These are phyloP conservation scores for Hycleus cichorii DNA, from an alignment of 1,140 invertebrate species.

Conservation along the genomic window DNA sequence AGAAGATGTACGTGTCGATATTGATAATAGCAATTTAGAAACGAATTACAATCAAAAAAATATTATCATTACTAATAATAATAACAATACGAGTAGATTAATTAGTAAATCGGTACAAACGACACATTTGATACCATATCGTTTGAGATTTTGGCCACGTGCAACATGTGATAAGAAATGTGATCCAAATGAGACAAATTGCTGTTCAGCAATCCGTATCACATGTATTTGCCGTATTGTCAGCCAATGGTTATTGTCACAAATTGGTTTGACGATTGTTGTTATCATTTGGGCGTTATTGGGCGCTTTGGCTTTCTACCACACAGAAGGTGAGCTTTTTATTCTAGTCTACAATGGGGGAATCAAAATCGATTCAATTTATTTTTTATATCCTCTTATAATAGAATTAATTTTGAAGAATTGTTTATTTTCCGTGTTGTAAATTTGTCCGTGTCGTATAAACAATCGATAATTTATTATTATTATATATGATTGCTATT, in stretches of 20 bases:
- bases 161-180: conserved; percentile 34
- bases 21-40: conserved; percentile 37
- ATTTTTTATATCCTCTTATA: too few species aligned
- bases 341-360: too few species aligned
- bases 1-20: conserved; percentile 17
- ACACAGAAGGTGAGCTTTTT: conserved; percentile 45
- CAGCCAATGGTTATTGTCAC: conserved; percentile 41
- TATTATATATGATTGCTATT: too few species aligned
- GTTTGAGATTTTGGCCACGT: conserved; percentile 45
- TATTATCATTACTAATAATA: background rate
- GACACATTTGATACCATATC: conserved; percentile 40
- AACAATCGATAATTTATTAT: too few species aligned
- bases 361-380: too few species aligned
- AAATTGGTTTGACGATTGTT: conserved; percentile 46
- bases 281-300: conserved; percentile 49
- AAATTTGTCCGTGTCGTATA: too few species aligned
- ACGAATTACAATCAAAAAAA: conserved; percentile 22
- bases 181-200: conserved; percentile 24
- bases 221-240: conserved; percentile 32
- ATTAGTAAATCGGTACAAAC: conserved; percentile 42
- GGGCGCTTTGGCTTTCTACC: conserved; percentile 50
- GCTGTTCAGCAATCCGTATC: conserved; percentile 20
- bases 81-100: background rate
- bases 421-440: too few species aligned
- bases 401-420: too few species aligned